A percentile compares a stretch with the other conserved stretches of the same genome.
Evolutionary conservation across 2,113 vertebrate genomes (phyloP).

Genomic region (Pseudolaguvia tuberculata): DNA sequence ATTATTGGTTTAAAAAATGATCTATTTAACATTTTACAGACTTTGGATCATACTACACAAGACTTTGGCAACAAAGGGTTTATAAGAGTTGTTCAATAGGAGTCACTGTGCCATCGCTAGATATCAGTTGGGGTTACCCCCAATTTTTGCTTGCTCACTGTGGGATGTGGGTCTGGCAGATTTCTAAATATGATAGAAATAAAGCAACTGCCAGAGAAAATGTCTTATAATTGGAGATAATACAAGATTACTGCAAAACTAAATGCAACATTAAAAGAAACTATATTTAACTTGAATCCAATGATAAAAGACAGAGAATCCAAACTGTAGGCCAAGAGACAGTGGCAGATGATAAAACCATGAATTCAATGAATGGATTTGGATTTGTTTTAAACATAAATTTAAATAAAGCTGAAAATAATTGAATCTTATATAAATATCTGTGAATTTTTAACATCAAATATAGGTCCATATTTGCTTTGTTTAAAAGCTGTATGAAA

Average conservation of each 20-base stretch:
- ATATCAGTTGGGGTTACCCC: conserved; percentile 41
- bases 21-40: conserved; percentile 21
- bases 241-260: background rate
- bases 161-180: conserved; percentile 15
- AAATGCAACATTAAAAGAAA: background rate
- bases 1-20: conserved; percentile 1
- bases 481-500: background rate
- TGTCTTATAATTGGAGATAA: background rate
- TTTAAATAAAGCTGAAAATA: background rate
- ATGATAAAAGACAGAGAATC: background rate
- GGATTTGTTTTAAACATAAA: background rate
- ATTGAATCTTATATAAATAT: background rate
- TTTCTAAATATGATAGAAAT: conserved; percentile 34
- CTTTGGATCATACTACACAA: conserved; percentile 37
- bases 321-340: background rate
- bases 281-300: background rate
- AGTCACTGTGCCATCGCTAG: conserved; percentile 27
- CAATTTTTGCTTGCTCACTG: conserved; percentile 23
- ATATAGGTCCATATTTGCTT: background rate
- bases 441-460: background rate
- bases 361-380: background rate
- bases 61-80: conserved; percentile 36
- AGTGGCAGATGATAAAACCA: background rate
- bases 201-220: conserved; percentile 21
- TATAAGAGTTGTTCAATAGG: conserved; percentile 34